phyloP scores from a whole-genome alignment of 2,113 vertebrate genomes.

The Thymallus thymallus region DNA sequence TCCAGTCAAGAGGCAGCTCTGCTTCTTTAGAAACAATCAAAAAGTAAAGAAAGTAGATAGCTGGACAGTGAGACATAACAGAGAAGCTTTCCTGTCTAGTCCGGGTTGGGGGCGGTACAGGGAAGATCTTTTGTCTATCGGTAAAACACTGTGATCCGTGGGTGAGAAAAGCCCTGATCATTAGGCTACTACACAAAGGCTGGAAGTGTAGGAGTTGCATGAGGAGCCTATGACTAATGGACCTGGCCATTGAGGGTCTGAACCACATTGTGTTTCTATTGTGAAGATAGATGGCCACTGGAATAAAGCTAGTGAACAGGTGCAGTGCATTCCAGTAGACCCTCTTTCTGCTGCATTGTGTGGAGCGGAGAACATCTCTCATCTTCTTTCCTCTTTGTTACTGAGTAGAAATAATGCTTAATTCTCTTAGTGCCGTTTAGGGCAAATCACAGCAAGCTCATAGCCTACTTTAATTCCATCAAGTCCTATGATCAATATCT shows the following conservation, averaged over 20 bases:
- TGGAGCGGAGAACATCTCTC: slow-evolving; percentile 64
- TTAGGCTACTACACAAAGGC: slow-evolving; percentile 68
- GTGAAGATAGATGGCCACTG: slow-evolving; percentile 71
- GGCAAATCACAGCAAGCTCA: background rate
- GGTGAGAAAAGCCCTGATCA: slow-evolving; percentile 68
- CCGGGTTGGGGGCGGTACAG: slow-evolving; percentile 48
- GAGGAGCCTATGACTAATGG: slow-evolving; percentile 83
- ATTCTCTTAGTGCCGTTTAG: slow-evolving; percentile 24
- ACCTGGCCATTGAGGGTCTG: slow-evolving; percentile 74
- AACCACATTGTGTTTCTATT: slow-evolving; percentile 76
- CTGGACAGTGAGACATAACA: slow-evolving; percentile 41
- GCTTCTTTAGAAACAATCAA: background rate
- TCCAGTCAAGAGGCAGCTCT: background rate
- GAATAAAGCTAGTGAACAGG: slow-evolving; percentile 79
- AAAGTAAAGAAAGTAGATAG: slow-evolving; percentile 37
- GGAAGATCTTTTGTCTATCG: slow-evolving; percentile 60
- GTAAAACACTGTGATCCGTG: slow-evolving; percentile 73
- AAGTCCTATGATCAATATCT: no score
- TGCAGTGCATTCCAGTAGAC: slow-evolving; percentile 71
- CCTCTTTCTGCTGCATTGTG: slow-evolving; percentile 58
- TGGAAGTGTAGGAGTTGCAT: slow-evolving; percentile 71
- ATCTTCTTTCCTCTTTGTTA: slow-evolving; percentile 54
- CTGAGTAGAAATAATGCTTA: slow-evolving; percentile 55
- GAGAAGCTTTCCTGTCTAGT: slow-evolving; percentile 54
- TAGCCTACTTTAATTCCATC: background rate